phyloP scores from a whole-genome alignment of 2,797 vertebrate species.

The Balearica regulorum region DNA sequence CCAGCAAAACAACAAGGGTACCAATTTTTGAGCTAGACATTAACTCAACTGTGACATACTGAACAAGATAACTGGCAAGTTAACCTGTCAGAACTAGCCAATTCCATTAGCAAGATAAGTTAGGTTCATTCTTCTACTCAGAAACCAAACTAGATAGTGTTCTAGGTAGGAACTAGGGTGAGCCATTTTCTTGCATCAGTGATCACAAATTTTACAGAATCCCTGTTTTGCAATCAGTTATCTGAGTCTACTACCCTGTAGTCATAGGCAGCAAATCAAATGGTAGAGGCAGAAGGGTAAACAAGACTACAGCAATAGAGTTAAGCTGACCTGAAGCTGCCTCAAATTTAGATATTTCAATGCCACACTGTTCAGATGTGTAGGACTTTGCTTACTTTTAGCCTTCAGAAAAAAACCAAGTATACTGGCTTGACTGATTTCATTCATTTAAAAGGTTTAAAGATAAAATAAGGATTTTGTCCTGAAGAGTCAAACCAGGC shows the following conservation, averaged over 20 bases:
- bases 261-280: not conserved
- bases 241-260: not conserved
- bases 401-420: not conserved
- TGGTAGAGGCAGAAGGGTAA: not conserved
- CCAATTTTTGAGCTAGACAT: not conserved
- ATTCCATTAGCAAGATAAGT: not conserved
- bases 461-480: not conserved
- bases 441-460: not conserved
- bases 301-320: not conserved
- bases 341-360: not conserved
- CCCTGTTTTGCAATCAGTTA: not conserved
- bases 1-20: not conserved
- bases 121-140: not conserved
- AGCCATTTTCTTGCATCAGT: not conserved
- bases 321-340: not conserved
- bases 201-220: not conserved
- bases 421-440: not conserved
- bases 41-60: not conserved
- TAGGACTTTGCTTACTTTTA: not conserved
- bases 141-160: not conserved
- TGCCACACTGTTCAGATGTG: not conserved
- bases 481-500: not conserved
- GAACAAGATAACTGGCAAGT: not conserved
- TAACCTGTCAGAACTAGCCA: not conserved
- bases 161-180: not conserved